These are phyloP conservation scores for Anthopleura sola DNA, from an alignment of 64 coral and sea anemone species.

Conservation along the genomic window DNA sequence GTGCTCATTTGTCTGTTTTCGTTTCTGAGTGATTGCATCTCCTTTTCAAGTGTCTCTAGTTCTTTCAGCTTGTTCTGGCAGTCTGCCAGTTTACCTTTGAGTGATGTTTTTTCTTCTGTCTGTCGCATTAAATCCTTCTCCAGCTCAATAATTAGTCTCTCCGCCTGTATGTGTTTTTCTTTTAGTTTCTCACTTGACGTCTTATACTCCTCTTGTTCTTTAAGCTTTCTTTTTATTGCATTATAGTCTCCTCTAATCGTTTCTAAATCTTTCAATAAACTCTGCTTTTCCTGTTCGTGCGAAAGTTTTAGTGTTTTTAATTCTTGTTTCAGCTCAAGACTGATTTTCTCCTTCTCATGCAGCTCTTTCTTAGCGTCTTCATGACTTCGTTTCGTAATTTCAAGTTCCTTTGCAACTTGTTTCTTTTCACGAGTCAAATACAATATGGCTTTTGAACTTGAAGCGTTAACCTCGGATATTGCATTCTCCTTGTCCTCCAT, in stretches of 20 bases:
- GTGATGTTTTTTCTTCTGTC: constrained; percentile 51
- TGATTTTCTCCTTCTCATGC: constrained; percentile 24
- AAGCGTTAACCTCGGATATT: background rate
- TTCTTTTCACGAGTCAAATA: constrained; percentile 23
- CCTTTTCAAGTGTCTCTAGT: constrained; percentile 27
- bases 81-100: constrained; percentile 39
- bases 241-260: constrained; percentile 32
- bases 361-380: constrained; percentile 47
- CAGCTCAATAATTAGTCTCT: constrained; percentile 72
- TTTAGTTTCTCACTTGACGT: constrained; percentile 36
- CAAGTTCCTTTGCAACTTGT: background rate
- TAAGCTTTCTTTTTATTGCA: constrained; percentile 45
- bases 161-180: constrained; percentile 58
- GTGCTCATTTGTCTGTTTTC: constrained; percentile 59
- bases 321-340: constrained; percentile 52
- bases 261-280: constrained; percentile 60
- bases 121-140: constrained; percentile 74
- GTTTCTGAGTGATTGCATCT: constrained; percentile 40
- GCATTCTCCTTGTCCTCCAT: background rate
- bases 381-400: background rate
- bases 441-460: constrained; percentile 20
- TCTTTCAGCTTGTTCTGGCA: constrained; percentile 48
- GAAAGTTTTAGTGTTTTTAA: constrained; percentile 43
- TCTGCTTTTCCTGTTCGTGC: constrained; percentile 67
- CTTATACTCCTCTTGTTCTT: constrained; percentile 47